Base-by-base conservation (phyloP, 30 jellyfish, hydroid and myxozoan genomes). In the Aurelia coerulea region DNA sequence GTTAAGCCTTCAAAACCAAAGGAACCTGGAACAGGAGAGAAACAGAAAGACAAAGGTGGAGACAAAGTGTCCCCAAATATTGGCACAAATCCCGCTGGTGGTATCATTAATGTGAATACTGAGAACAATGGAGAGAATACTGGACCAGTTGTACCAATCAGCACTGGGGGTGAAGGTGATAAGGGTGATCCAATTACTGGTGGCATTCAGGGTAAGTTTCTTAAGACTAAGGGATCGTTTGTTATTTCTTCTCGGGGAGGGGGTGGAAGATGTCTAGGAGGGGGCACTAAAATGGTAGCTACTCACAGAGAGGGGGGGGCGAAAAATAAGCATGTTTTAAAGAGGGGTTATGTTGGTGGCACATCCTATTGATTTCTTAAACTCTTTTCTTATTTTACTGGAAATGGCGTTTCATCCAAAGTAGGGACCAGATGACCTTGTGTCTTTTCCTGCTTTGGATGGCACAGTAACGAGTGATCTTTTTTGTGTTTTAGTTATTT, bases 11-110 rank as follows among this genome's bases (percentile, higher is more conserved):
- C 80, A 6, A 74, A 73, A 7, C 85, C 85, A 29, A 83, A 83
- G n/a, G 83, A 84, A 67, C 93, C 88, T 8, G 93, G 93, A 52
- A 17, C 75, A 12, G 93, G 93, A 10, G 93, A 84, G 39, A 76
- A 78, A 18, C 89, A 86, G 63, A 76, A 79, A 23, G 80, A 86
- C 35, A 86, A 79, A 46, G 95, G 95, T 18, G 95, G 95, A 14
- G 95, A 86, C 53, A 86, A 75, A 41, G 74, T 86, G 5, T 9
- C 80, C 62, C 53, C 41, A n/a, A 86, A 86, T 59, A 73, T 70
- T 33, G 95, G 95, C 10, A 35, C 65, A n/a, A 86, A 68, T 58
- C 85, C 89, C 13, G 73, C 80, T 10, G 95, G 95, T 18, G 95
- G 95, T 8, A 59, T 86, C 14, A 63, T 70, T 23, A 86, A 86